Percentiles rank a stretch among this genome's conserved stretches.
Evolutionary conservation across 2,113 vertebrate species (phyloP).

Genomic region (Percopsis transmontana): DNA sequence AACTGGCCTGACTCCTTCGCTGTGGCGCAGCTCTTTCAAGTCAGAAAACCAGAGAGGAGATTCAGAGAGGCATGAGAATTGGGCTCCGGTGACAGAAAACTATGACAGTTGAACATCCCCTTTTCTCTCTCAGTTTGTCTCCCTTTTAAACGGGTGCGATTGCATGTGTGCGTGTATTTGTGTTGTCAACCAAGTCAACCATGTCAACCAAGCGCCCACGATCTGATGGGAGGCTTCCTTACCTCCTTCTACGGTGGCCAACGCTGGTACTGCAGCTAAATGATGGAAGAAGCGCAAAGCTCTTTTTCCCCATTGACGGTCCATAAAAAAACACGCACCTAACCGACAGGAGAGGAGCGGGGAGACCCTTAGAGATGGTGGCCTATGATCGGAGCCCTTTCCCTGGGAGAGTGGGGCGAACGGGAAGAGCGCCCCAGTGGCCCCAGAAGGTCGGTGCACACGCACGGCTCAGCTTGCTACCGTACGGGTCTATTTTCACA

Average conservation of each 20-base stretch:
- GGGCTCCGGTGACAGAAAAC: conserved; percentile 37
- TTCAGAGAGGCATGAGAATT: conserved; percentile 30
- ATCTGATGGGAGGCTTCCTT: conserved; percentile 5
- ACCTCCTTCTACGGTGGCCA: neutral
- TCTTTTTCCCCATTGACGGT: neutral
- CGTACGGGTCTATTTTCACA: conserved; percentile 73
- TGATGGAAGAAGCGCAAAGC: conserved; percentile 19
- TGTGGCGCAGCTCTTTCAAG: neutral
- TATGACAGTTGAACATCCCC: conserved; percentile 33
- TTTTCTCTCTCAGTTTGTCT: conserved; percentile 4
- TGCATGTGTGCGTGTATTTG: neutral
- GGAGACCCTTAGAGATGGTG: conserved; percentile 33
- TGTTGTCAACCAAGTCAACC: too few species aligned
- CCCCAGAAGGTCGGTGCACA: conserved; percentile 35
- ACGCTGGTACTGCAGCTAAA: too few species aligned
- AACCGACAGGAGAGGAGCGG: too few species aligned
- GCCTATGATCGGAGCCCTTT: conserved; percentile 49
- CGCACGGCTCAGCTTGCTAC: conserved; percentile 70
- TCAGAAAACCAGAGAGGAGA: conserved; percentile 18
- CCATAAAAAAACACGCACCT: too few species aligned
- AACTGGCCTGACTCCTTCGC: neutral
- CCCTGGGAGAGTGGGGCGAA: conserved; percentile 38
- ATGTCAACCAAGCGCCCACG: conserved; percentile 34
- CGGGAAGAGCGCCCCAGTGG: conserved; percentile 57
- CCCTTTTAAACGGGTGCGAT: neutral